These are phyloP conservation scores for Ophonus ardosiacus DNA, from an alignment of 2,888 invertebrate genomes.

Conservation along the genomic window DNA sequence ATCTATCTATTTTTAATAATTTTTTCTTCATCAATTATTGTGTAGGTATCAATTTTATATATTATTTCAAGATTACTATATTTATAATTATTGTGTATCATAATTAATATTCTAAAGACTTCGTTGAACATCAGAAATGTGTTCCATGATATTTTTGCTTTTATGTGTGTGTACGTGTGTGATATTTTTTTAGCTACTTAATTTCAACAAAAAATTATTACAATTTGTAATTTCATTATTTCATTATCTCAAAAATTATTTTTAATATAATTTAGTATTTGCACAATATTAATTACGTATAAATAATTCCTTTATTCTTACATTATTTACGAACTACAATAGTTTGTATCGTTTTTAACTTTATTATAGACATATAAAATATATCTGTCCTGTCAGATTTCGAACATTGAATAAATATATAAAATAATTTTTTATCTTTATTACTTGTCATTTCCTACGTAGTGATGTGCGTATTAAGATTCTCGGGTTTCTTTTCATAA, in stretches of 20 bases:
- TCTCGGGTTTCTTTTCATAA: too few species aligned
- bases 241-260: background rate
- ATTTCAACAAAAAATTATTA: slow-evolving; percentile 9
- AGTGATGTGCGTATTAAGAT: too few species aligned
- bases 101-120: background rate
- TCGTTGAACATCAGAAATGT: background rate
- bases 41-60: background rate
- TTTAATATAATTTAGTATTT: background rate
- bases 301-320: slow-evolving; percentile 1
- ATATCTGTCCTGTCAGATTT: slow-evolving; percentile 53
- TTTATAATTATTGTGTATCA: slow-evolving; percentile 11
- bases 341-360: slow-evolving; percentile 53
- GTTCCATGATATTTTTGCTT: background rate
- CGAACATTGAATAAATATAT: slow-evolving; percentile 49
- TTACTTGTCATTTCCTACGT: too few species aligned
- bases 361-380: slow-evolving; percentile 27
- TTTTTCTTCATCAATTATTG: too few species aligned
- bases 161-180: slow-evolving; percentile 11
- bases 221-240: background rate
- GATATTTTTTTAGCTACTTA: slow-evolving; percentile 49
- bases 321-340: slow-evolving; percentile 45
- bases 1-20: too few species aligned
- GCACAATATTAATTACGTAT: slow-evolving; percentile 10
- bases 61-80: background rate
- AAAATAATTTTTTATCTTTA: background rate